A percentile compares a stretch with the other conserved stretches of the same genome.
Conservation (phyloP, 1,140 invertebrate species). For the Centruroides vittatus region DNA sequence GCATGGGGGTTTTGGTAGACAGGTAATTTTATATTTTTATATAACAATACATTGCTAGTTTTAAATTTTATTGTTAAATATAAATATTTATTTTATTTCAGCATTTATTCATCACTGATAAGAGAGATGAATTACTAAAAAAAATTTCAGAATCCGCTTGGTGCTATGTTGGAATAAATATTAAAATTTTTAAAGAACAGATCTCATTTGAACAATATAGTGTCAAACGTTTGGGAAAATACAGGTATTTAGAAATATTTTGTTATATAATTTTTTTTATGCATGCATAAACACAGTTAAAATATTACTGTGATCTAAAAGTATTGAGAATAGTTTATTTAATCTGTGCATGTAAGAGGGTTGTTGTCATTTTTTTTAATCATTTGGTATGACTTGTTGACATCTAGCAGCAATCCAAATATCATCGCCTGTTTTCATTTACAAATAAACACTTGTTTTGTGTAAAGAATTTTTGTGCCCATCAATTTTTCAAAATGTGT, state of each 20-base stretch:
- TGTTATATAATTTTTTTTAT: not conserved
- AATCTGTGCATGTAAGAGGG: too few species aligned
- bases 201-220: constrained; percentile 74
- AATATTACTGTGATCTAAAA: too few species aligned
- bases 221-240: constrained; percentile 75
- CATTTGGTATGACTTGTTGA: too few species aligned
- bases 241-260: constrained; percentile 41
- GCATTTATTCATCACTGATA: constrained; percentile 72
- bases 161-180: constrained; percentile 60
- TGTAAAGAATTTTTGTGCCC: too few species aligned
- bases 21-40: constrained; percentile 27
- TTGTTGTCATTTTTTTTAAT: too few species aligned
- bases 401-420: too few species aligned
- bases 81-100: constrained; percentile 24
- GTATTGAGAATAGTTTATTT: not conserved
- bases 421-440: too few species aligned
- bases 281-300: not conserved
- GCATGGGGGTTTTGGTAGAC: constrained; percentile 66
- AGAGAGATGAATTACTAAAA: constrained; percentile 70
- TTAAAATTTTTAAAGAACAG: constrained; percentile 65
- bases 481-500: too few species aligned
- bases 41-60: not conserved
- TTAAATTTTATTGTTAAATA: not conserved
- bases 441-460: too few species aligned
- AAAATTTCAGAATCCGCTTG: constrained; percentile 66